A percentile compares a stretch with the other conserved stretches of the same genome.
These are phyloP conservation scores for Drosophila kohkoa DNA, from an alignment of 1,140 invertebrate species.

Conservation along the genomic window DNA sequence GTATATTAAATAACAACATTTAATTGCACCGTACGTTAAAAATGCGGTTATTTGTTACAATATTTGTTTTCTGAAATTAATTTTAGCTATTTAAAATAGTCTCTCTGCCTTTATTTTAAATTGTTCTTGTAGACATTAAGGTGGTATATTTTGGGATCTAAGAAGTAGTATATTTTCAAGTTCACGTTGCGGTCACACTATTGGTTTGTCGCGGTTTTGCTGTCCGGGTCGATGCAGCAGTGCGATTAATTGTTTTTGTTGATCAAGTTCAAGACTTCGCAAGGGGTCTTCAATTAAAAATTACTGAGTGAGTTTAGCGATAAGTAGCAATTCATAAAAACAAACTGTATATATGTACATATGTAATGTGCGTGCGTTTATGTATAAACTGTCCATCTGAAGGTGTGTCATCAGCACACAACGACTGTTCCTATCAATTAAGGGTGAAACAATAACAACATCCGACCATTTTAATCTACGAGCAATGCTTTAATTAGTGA, in stretches of 20 bases:
- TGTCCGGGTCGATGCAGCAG: slow-evolving; percentile 8
- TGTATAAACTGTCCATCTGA: not conserved
- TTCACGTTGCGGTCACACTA: too few relatives aligned
- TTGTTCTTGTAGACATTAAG: too few relatives aligned
- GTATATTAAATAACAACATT: too few relatives aligned
- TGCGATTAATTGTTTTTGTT: slow-evolving; percentile 18
- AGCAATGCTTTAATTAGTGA: not conserved
- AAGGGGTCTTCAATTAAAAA: slow-evolving; percentile 13
- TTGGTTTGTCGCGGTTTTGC: not conserved
- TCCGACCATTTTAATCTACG: slow-evolving; percentile 4
- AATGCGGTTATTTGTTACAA: too few relatives aligned
- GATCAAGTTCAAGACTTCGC: slow-evolving; percentile 19
- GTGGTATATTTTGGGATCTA: too few relatives aligned
- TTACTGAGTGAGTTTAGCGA: slow-evolving; percentile 20
- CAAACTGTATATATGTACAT: not conserved
- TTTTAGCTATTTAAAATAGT: too few relatives aligned
- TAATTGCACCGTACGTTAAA: too few relatives aligned
- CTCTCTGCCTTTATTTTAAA: too few relatives aligned
- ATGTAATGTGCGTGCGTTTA: not conserved
- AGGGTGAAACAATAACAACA: not conserved
- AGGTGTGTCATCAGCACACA: not conserved
- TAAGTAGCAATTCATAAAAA: slow-evolving; percentile 21
- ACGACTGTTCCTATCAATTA: slow-evolving; percentile 9
- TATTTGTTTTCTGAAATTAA: too few relatives aligned
- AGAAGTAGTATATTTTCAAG: too few relatives aligned